Conservation (phyloP, 2,113 vertebrate genomes). For the Lates calcarifer region DNA sequence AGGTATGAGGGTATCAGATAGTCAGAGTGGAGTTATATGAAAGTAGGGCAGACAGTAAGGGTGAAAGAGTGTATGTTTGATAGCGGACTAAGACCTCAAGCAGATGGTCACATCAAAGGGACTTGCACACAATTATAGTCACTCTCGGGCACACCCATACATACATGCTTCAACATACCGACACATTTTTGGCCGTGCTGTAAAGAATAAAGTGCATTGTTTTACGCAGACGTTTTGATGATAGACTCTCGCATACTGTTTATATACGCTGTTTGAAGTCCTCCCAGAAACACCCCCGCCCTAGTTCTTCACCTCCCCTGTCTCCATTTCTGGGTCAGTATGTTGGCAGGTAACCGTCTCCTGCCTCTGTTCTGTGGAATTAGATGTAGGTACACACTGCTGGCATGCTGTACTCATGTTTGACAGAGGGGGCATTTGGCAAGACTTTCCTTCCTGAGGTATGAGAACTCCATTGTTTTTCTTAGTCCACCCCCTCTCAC, state of each 20-base stretch:
- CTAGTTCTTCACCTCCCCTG: conserved; percentile 41
- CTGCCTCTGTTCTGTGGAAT: conserved; percentile 30
- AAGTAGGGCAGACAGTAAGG: conserved; percentile 36
- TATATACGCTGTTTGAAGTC: conserved; percentile 68
- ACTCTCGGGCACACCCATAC: conserved; percentile 53
- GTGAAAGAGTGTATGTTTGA: conserved; percentile 47
- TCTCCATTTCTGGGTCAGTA: conserved; percentile 72
- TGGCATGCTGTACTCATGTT: conserved; percentile 47
- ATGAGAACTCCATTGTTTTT: conserved; percentile 69
- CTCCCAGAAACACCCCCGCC: conserved; percentile 24
- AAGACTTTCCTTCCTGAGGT: conserved; percentile 64
- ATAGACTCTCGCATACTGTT: conserved; percentile 47
- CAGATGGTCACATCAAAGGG: conserved; percentile 74
- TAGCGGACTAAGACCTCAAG: conserved; percentile 38
- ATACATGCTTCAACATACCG: conserved; percentile 58
- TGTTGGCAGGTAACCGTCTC: conserved; percentile 65
- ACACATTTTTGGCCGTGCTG: conserved; percentile 65
- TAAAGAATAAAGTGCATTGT: conserved; percentile 59
- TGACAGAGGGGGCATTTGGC: conserved; percentile 59
- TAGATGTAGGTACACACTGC: conserved; percentile 43
- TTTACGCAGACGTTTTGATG: conserved; percentile 54
- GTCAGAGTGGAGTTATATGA: conserved; percentile 10
- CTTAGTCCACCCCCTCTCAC: background rate
- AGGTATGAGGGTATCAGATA: background rate
- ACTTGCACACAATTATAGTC: conserved; percentile 65